Conservation (phyloP, 1,140 invertebrate species). For the Odontomachus brunneus region DNA sequence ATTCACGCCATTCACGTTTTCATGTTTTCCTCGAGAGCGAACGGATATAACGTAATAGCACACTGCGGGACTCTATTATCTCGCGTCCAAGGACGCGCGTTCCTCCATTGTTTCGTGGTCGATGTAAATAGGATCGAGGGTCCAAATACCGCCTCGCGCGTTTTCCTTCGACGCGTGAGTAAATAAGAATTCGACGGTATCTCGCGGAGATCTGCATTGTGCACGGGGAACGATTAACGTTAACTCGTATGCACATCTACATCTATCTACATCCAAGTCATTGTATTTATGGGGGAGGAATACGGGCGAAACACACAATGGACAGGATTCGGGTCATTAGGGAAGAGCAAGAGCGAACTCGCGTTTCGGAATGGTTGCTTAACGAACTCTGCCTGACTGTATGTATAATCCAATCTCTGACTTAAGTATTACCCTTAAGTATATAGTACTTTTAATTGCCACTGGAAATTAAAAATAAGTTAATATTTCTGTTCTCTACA, state of each 20-base stretch:
- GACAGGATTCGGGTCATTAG: not conserved
- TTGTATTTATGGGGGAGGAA: not conserved
- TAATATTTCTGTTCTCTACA: too few relatives aligned
- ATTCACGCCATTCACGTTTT: slow-evolving; percentile 18
- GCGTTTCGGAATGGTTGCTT: not conserved
- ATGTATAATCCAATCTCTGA: too few relatives aligned
- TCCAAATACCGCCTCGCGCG: slow-evolving; percentile 30
- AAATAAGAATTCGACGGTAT: slow-evolving; percentile 20
- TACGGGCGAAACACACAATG: not conserved
- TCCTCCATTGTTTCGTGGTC: slow-evolving; percentile 27
- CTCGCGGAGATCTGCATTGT: slow-evolving; percentile 9
- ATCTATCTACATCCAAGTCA: slow-evolving; percentile 5
- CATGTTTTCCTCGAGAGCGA: slow-evolving; percentile 39
- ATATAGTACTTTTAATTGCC: too few relatives aligned
- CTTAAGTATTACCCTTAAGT: too few relatives aligned
- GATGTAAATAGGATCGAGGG: slow-evolving; percentile 52
- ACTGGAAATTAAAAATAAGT: too few relatives aligned
- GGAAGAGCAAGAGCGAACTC: slow-evolving; percentile 3
- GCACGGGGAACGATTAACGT: slow-evolving; percentile 2
- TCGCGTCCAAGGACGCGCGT: slow-evolving; percentile 21
- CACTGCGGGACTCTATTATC: slow-evolving; percentile 29
- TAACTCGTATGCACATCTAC: not conserved
- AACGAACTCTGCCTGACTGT: too few relatives aligned
- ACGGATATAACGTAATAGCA: slow-evolving; percentile 48
- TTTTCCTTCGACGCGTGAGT: not conserved